phyloP scores from a whole-genome alignment of 2,888 invertebrate species.

The Leptinotarsa tumamoca region DNA sequence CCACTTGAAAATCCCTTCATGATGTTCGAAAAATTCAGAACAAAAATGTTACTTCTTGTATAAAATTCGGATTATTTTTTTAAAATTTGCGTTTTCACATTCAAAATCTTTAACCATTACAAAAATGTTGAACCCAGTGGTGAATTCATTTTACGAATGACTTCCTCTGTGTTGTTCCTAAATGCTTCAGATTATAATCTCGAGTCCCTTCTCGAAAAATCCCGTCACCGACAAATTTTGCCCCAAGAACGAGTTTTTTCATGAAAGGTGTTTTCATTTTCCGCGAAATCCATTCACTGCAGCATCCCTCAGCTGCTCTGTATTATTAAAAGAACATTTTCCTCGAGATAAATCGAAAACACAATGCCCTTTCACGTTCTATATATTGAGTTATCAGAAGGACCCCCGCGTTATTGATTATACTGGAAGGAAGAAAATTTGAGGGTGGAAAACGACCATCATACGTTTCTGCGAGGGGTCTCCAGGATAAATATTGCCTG shows the following conservation, averaged over 20 bases:
- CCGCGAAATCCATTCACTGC: background rate
- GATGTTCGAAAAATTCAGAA: too few relatives aligned
- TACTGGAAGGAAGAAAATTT: slow-evolving; percentile 41
- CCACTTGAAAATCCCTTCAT: too few relatives aligned
- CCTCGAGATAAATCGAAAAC: slow-evolving; percentile 1
- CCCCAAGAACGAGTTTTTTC: background rate
- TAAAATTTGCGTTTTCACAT: too few relatives aligned
- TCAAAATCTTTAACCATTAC: too few relatives aligned
- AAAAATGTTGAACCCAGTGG: too few relatives aligned
- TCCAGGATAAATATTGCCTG: slow-evolving; percentile 44
- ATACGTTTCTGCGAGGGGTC: slow-evolving; percentile 42
- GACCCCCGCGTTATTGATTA: slow-evolving; percentile 43
- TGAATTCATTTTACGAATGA: too few relatives aligned
- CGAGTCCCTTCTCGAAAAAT: too few relatives aligned
- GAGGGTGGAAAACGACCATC: slow-evolving; percentile 41
- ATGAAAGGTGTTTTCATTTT: background rate
- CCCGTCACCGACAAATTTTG: too few relatives aligned
- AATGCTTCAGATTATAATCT: too few relatives aligned
- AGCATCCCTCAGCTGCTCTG: background rate
- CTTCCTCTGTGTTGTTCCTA: too few relatives aligned
- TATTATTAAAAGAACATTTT: slow-evolving; percentile 4
- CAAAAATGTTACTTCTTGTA: too few relatives aligned
- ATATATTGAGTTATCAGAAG: slow-evolving; percentile 29
- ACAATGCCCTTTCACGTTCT: slow-evolving; percentile 20
- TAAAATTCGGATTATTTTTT: too few relatives aligned